A percentile compares a stretch with the other conserved stretches of the same genome.
Conservation (phyloP, 2,888 invertebrate species). For the Asteroscopus sphinx region DNA sequence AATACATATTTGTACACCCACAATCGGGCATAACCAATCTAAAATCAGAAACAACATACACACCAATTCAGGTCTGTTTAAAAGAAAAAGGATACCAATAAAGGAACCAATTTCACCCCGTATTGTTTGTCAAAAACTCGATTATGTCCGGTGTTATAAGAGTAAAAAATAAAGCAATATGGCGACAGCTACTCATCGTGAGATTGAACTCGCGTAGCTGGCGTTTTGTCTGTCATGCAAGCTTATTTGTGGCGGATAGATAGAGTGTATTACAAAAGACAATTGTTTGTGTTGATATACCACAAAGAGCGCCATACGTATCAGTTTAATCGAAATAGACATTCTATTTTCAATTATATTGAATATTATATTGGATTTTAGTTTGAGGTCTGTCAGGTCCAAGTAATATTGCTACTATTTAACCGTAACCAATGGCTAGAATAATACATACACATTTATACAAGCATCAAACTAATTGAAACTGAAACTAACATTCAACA, state of each 20-base stretch:
- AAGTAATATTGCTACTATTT: no score
- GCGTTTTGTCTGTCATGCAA: conserved; percentile 39
- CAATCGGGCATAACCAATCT: conserved; percentile 45
- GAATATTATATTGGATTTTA: no score
- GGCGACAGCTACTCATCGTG: conserved; percentile 53
- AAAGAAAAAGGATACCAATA: conserved; percentile 77
- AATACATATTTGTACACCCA: conserved; percentile 12
- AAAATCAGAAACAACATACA: conserved; percentile 48
- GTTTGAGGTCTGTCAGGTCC: no score
- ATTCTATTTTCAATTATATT: no score
- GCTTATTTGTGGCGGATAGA: neutral
- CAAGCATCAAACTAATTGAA: conserved; percentile 2
- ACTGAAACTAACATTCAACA: conserved; percentile 37
- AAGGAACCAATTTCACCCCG: conserved; percentile 85
- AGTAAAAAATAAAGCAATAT: conserved; percentile 67
- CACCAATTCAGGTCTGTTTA: conserved; percentile 71
- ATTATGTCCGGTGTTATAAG: conserved; percentile 82
- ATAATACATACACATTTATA: neutral
- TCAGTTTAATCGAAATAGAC: no score
- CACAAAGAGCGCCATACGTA: no score
- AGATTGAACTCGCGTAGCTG: conserved; percentile 34
- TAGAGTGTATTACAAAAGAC: neutral
- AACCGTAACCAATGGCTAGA: no score
- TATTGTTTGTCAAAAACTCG: conserved; percentile 88
- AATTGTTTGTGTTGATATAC: no score